Conservation (phyloP, 1,140 invertebrate genomes). For the Diploscapter pachys region DNA sequence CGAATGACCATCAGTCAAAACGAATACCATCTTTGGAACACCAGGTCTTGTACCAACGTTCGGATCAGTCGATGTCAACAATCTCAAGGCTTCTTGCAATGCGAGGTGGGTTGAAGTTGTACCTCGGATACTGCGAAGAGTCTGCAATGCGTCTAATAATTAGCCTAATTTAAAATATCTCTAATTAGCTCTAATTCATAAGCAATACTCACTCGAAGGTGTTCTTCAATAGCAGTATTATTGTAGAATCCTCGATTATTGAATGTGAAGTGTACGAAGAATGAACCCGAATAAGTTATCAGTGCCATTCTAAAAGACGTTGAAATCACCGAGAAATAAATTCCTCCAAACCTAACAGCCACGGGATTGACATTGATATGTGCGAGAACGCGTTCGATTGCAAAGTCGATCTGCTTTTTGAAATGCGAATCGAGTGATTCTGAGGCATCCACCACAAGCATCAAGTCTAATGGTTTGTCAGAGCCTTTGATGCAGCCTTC, state of each 20-base stretch:
- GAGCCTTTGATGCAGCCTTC: slow-evolving; percentile 47
- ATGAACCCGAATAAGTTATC: slow-evolving; percentile 54
- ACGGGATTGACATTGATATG: slow-evolving; percentile 57
- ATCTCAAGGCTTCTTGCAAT: slow-evolving; percentile 42
- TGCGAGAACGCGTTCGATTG: slow-evolving; percentile 47
- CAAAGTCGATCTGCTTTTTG: slow-evolving; percentile 53
- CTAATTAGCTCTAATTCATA: too few species aligned
- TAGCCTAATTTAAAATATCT: too few species aligned
- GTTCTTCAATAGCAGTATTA: slow-evolving; percentile 43
- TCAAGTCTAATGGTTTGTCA: slow-evolving; percentile 53
- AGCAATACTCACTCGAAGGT: background rate
- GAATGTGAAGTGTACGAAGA: slow-evolving; percentile 55
- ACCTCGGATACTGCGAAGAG: slow-evolving; percentile 52
- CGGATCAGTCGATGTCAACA: slow-evolving; percentile 44
- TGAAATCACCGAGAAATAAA: background rate
- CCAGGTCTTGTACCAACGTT: slow-evolving; percentile 40
- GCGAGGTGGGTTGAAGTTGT: slow-evolving; percentile 54
- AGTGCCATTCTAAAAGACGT: slow-evolving; percentile 42
- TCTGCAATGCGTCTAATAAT: slow-evolving; percentile 40
- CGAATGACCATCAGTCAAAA: slow-evolving; percentile 55
- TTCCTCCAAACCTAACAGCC: slow-evolving; percentile 45
- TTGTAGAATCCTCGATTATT: slow-evolving; percentile 48
- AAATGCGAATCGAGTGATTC: slow-evolving; percentile 54
- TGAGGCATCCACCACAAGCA: slow-evolving; percentile 54
- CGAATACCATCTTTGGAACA: slow-evolving; percentile 48